Conservation (phyloP, 2,797 vertebrate genomes). For the Dendrocincla tyrannina region DNA sequence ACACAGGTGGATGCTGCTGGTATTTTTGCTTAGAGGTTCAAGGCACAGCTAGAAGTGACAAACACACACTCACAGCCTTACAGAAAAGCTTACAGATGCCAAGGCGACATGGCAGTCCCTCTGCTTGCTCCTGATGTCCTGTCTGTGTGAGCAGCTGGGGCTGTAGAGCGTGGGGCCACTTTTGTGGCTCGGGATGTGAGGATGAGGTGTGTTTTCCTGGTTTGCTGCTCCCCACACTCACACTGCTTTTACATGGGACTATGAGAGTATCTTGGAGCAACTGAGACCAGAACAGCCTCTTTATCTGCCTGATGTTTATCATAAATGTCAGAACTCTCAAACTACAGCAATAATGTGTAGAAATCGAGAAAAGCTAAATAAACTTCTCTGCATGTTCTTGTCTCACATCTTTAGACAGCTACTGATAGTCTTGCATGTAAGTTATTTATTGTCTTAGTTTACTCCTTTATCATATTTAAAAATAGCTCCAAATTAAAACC, state of each 20-base stretch:
- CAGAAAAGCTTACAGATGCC: not conserved
- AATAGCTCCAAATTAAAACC: conserved; percentile 42
- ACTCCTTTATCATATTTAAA: not conserved
- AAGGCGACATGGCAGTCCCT: fast-evolving
- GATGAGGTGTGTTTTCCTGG: not conserved
- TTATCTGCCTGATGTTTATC: conserved; percentile 28
- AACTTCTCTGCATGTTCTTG: not conserved
- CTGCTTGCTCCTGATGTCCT: not conserved
- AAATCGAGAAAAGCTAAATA: conserved; percentile 1
- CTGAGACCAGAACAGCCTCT: not conserved
- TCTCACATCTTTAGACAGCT: not conserved
- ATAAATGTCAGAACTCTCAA: not conserved
- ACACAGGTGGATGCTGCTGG: not conserved
- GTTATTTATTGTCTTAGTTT: conserved; percentile 40
- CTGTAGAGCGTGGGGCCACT: fast-evolving
- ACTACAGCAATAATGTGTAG: not conserved
- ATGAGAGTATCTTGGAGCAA: not conserved
- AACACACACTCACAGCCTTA: fast-evolving
- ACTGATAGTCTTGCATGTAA: not conserved
- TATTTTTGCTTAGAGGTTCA: not conserved
- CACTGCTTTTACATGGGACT: not conserved
- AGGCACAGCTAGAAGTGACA: not conserved
- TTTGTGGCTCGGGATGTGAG: not conserved
- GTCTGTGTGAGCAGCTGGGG: not conserved
- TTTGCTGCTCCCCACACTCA: not conserved